Evolutionary conservation across 2,888 invertebrate species (phyloP), one percentile per base, ranked within the genome.

Genomic region (Cephalotes varians): DNA sequence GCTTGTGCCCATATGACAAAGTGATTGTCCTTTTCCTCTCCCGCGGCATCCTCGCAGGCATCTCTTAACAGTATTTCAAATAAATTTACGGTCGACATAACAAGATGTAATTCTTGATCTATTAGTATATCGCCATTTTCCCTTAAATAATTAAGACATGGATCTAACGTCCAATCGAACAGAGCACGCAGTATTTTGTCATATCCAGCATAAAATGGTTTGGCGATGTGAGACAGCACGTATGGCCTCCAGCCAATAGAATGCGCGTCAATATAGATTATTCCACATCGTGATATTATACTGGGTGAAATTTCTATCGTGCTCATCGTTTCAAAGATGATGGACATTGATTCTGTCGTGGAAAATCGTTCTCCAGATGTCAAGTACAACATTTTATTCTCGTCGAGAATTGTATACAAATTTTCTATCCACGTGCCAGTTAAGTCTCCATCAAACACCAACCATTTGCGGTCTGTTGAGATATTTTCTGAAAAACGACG

Each of bases 361-460:
- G 94, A 94, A 76, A 96, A 95, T 84, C 95, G 95, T 92, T 96
- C 96, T 37, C 96, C 96, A 54, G 96, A 96, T 93, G 95, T 95
- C 56, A 96, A 93, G 89, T 96, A 95, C 56, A 96, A 93, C 87
- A 95, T 96, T 91, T 95, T 95, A 71, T 87, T 89, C 6, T 96
- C 95, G 91, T 96, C 96, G 47, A 96, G 91, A 34, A 96, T 95
- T 3, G 96, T 95, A 91, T 96, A 96, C 94, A 96, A 95, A 91
- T 95, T 95, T 91, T 96, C 96, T 82, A 96, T 95, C 96, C 96
- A 96, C 18, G 95, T 94, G 25, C 95, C 95, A 89, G 96, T 96
- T 28, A 96, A 95, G 2, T 96, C 95, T 1, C 96, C 96, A 90
- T 96, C 96, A 91, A 96, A 96, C 79, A 96, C 94, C 7, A 96